Base-by-base conservation (phyloP, 2,888 invertebrate genomes). In the Melanargia galathea region DNA sequence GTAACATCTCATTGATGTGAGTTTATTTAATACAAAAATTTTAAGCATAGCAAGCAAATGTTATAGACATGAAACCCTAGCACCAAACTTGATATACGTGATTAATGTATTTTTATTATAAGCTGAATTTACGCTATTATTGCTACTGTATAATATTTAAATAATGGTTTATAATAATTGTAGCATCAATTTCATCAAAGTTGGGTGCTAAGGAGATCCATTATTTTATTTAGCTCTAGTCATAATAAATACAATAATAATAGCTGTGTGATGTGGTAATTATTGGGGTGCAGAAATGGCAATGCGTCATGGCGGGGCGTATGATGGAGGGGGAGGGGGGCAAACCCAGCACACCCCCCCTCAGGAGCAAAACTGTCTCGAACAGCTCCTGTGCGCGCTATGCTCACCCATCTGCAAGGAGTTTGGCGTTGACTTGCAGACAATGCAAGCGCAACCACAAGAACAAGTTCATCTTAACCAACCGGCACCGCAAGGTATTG, bases 351-450 rank as follows among this genome's bases (percentile, higher is more conserved):
- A 2, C 7, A 64, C 69, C 65, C 69, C 72, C 52, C 75, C 72
- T 2, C 74, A 66, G 24, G 84, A 86, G 64, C 86, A 82, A 70
- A 77, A 81, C 75, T 91, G 90, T 60, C 80, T 92, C 6, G 92
- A 92, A 60, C 88, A 87, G 67, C 76, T 92, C 63, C 84, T 91
- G 54, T 92, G 92, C 52, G 88, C 90, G 0, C 83, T 92, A 2
- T 92, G 92, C 76, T 58, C 86, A 0, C 92, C 92, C 62, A 86
- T 92, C 71, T 92, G 92, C 81, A 92, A 92, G 82, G 92, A 92
- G 76, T 2, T 92, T 40, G 92, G 92, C 10, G 71, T 92, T 0
- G 90, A 92, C 54, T 71, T 91, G 59, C 83, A 87, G 60, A 89
- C 87, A 57, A 22, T 82, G 55, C 78, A 79, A 49, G 75, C 77